These are phyloP conservation scores for Bimastos eiseni DNA, from an alignment of 2,888 invertebrate species.

Conservation along the genomic window DNA sequence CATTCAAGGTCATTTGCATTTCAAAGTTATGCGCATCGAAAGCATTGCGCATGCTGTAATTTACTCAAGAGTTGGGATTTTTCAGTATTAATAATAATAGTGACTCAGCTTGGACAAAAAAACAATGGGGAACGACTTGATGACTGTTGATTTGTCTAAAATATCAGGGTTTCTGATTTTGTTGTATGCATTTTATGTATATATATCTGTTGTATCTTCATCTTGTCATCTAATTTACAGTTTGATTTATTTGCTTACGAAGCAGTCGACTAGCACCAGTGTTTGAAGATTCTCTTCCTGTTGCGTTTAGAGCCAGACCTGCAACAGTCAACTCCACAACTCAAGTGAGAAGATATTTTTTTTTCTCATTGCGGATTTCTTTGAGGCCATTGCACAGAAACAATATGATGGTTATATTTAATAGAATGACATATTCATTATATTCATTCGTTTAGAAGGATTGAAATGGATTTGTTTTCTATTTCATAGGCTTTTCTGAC, in stretches of 20 bases:
- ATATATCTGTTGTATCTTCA: not conserved
- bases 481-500: too few species aligned
- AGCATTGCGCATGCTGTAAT: too few species aligned
- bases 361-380: not conserved
- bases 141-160: not conserved
- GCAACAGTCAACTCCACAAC: not conserved
- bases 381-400: not conserved
- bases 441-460: too few species aligned
- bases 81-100: too few species aligned
- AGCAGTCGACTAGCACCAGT: too few species aligned
- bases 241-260: not conserved
- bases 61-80: too few species aligned
- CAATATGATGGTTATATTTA: too few species aligned
- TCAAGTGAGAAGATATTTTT: not conserved
- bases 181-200: too few species aligned
- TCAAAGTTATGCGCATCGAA: not conserved
- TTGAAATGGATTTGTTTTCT: too few species aligned
- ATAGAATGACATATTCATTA: too few species aligned
- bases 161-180: not conserved
- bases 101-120: too few species aligned
- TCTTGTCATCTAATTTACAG: not conserved
- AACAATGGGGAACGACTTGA: not conserved
- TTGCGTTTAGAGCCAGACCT: not conserved
- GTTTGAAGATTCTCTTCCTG: not conserved
- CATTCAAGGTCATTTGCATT: not conserved